Evolutionary conservation across 1,140 invertebrate species (phyloP).

Genomic region (Calliphora vicina): DNA sequence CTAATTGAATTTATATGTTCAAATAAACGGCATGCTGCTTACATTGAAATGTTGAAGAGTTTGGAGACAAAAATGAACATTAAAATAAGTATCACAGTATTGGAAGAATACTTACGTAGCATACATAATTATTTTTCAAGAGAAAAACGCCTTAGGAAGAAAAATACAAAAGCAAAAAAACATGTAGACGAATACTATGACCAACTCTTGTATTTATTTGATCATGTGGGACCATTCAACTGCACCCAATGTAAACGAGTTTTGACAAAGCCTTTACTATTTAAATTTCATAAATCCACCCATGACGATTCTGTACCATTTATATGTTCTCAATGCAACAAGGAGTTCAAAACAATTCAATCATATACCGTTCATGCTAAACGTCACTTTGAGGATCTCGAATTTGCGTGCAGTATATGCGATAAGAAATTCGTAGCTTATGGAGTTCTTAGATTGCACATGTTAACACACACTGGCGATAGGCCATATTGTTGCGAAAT

Average conservation of each 20-base stretch:
- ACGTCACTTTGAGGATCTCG: conserved; percentile 31
- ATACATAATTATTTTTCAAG: conserved; percentile 23
- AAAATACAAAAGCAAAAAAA: not conserved
- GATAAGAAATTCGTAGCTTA: conserved; percentile 23
- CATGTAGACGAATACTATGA: not conserved
- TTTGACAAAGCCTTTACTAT: not conserved
- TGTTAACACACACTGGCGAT: conserved; percentile 45
- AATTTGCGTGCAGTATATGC: conserved; percentile 23
- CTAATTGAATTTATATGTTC: conserved; percentile 26
- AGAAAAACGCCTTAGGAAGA: conserved; percentile 13
- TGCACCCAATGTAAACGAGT: conserved; percentile 22
- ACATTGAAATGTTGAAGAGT: not conserved
- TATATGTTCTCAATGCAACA: conserved; percentile 46
- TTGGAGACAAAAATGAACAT: not conserved
- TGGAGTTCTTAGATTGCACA: conserved; percentile 43
- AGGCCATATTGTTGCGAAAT: conserved; percentile 47
- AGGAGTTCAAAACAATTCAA: conserved; percentile 40
- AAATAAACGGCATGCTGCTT: conserved; percentile 28
- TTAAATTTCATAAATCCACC: conserved; percentile 29
- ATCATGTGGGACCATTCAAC: conserved; percentile 28
- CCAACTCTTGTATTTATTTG: conserved; percentile 1
- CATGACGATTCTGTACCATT: conserved; percentile 30
- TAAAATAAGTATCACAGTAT: not conserved
- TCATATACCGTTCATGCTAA: conserved; percentile 33
- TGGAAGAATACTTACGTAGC: not conserved